Evolutionary conservation across 2,113 vertebrate species (phyloP), one percentile per base, ranked within the genome.

Genomic region (Macrotus californicus): DNA sequence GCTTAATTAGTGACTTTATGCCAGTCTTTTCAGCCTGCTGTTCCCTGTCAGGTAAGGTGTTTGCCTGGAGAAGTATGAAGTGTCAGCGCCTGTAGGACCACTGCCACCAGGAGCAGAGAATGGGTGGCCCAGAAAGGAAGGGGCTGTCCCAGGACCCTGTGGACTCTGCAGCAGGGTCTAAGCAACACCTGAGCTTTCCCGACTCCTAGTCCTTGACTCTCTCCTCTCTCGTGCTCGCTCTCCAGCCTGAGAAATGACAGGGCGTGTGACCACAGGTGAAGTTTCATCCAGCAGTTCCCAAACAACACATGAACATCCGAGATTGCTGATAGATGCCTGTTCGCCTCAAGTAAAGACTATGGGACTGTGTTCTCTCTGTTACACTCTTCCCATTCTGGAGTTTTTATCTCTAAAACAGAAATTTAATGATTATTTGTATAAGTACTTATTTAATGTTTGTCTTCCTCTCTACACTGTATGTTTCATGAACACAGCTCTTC

Each of bases 1-100:
- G 59, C 77, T 64, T 98, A 95, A 97, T 98, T 96, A 97, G 93
- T 76, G 48, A 88, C 61, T 97, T 96, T 92, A 13, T 81, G 69
- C 97, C 50, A 95, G 41, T 96, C 41, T 93, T 66, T 80, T 93
- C 59, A 34, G 94, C 95, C 80, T 89, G 80, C 93, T 96, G 93
- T 90, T 97, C 43, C 48, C 82, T 61, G 54, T 46, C 16, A 93
- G 85, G 79, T 26, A 86, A 86, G 86, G 91, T 91, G 91, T 91
- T 89, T 91, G 73, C 73, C 93, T 1, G 0, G 15, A 84, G 73
- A 96, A 91, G 46, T 85, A 48, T 7, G 80, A 94, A 93, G 93
- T 93, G 83, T 64, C 64, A 93, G 91, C 3, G 34, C 36, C 80
- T 89, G 80, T 29, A 96, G 87, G 90, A 81, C 79, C 84, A 18